phyloP scores from a whole-genome alignment of 2,113 vertebrate species.

The Etheostoma cragini region DNA sequence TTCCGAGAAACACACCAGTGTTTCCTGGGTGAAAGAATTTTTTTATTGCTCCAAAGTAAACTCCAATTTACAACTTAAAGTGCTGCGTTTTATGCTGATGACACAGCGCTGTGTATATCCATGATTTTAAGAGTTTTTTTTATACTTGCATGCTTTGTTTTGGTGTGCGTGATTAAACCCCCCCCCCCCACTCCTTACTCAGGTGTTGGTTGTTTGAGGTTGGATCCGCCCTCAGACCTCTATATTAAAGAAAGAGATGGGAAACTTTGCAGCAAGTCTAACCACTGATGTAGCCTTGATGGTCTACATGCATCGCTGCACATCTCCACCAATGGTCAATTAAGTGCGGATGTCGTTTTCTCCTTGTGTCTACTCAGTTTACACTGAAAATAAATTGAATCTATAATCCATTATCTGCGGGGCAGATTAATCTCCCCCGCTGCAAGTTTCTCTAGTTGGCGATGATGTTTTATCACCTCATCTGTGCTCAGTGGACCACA shows the following conservation, averaged over 20 bases:
- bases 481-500: conserved; percentile 62
- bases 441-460: conserved; percentile 52
- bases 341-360: conserved; percentile 74
- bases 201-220: not conserved
- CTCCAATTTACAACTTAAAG: too few relatives aligned
- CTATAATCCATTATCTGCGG: conserved; percentile 71
- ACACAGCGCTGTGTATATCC: too few relatives aligned
- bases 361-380: conserved; percentile 60
- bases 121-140: too few relatives aligned
- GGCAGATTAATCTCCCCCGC: conserved; percentile 54
- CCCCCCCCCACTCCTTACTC: not conserved
- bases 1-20: too few relatives aligned
- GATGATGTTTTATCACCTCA: conserved; percentile 74
- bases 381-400: conserved; percentile 74
- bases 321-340: conserved; percentile 67
- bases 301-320: conserved; percentile 44
- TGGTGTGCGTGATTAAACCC: too few relatives aligned
- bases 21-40: too few relatives aligned
- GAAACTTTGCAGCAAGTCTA: conserved; percentile 1
- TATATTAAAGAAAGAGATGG: conserved; percentile 6
- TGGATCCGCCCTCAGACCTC: not conserved
- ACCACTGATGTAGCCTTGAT: conserved; percentile 24
- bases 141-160: too few relatives aligned
- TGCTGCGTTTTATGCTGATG: too few relatives aligned
- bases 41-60: too few relatives aligned